Evolutionary conservation across 2,888 invertebrate genomes (phyloP), one percentile per base, ranked within the genome.

Genomic region (Marasmarcha lunaedactyla): DNA sequence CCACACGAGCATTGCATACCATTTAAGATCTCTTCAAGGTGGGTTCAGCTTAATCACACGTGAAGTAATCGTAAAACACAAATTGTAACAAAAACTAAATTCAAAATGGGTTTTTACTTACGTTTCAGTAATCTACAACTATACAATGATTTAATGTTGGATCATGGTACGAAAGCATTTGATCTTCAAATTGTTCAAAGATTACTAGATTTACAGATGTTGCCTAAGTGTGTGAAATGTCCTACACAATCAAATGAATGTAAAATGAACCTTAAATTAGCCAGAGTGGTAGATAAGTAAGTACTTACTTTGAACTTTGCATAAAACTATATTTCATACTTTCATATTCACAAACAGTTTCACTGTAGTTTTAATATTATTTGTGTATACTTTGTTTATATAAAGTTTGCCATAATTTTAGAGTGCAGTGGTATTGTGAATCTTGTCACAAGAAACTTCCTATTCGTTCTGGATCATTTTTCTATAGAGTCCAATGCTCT

Each of bases 401-500:
- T n/a, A n/a, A n/a, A n/a, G n/a, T n/a, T n/a, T n/a, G n/a, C n/a
- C n/a, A n/a, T n/a, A n/a, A 30, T 63, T 59, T 27, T 60, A 81
- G 81, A 49, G 54, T 76, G 1, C 81, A 79, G 43, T 83, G 81
- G 81, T 46, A 56, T n/a, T 83, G 83, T 47, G 62, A 66, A 14
- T 55, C 58, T 0, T 83, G 83, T 50, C 59, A 63, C 1, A 71
- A 64, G 35, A 59, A 60, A 35, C 71, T 63, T 44, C 68, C 79
- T 0, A 66, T 83, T n/a, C 59, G 79, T 14, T 56, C 55, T 0
- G 67, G 70, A 0, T 88, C 89, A 0, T 87, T 89, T 51, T 88
- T 90, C 55, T 65, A 84, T n/a, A 77, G 86, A 34, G 63, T 89
- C 11, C 88, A 87, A 49, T 89, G 90, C 56, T 87, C 87, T 41